Percentiles rank a stretch among this genome's conserved stretches.
Evolutionary conservation across 1,140 invertebrate genomes (phyloP).

Genomic region (Galleria mellonella): DNA sequence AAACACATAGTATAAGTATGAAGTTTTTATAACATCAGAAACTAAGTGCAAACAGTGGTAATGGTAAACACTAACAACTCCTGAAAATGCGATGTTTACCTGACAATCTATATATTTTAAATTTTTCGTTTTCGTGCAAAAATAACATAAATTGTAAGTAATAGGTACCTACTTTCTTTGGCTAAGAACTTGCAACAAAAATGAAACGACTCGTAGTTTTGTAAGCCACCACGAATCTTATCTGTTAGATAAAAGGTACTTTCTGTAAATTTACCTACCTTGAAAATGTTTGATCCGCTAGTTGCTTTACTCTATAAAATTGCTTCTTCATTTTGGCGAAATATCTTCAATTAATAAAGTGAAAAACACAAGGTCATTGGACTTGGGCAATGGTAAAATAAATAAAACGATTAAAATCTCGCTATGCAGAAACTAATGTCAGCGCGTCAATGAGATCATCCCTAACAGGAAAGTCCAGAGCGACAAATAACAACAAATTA

Average conservation of each 20-base stretch:
- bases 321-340: conserved; percentile 85
- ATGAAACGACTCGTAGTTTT: too few species aligned
- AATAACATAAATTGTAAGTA: too few species aligned
- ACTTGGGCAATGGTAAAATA: conserved; percentile 51
- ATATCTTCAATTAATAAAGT: conserved; percentile 42
- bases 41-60: too few species aligned
- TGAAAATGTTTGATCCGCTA: conserved; percentile 91
- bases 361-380: conserved; percentile 65
- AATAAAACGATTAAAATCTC: conserved; percentile 64
- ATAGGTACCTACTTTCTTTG: too few species aligned
- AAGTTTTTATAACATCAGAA: too few species aligned
- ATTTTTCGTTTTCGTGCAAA: too few species aligned
- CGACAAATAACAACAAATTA: conserved; percentile 18
- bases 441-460: conserved; percentile 72
- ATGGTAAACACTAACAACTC: too few species aligned
- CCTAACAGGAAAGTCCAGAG: conserved; percentile 38
- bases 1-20: too few species aligned
- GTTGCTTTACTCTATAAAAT: conserved; percentile 90
- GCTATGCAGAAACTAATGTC: conserved; percentile 65
- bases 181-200: too few species aligned
- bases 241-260: conserved; percentile 43
- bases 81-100: too few species aligned
- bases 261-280: conserved; percentile 76
- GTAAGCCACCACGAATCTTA: conserved; percentile 36
- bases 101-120: too few species aligned